phyloP scores from a whole-genome alignment of 1,140 invertebrate species.

The Periplaneta americana region DNA sequence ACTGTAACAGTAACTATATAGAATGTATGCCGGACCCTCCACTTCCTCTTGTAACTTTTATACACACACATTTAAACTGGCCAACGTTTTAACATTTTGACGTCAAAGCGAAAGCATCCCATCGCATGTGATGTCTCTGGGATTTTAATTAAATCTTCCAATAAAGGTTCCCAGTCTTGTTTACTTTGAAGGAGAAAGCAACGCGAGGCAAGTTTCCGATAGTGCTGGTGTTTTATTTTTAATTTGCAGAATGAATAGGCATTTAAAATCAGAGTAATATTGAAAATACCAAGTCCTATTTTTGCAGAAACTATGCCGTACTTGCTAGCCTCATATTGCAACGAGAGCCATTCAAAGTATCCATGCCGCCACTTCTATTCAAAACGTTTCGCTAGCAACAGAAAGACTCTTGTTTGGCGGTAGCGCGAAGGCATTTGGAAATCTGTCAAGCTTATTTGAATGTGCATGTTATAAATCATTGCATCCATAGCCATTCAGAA shows the following conservation, averaged over 20 bases:
- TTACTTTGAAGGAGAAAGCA: not conserved
- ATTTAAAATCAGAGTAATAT: not conserved
- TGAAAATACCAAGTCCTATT: not conserved
- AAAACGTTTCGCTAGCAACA: no score
- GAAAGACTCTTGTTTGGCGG: no score
- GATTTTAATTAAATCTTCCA: not conserved
- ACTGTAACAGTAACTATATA: no score
- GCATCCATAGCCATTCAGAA: no score
- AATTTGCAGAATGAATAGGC: not conserved
- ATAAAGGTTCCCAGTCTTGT: not conserved
- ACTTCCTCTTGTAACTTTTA: not conserved
- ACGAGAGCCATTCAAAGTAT: no score
- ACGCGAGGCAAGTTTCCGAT: not conserved
- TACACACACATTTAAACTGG: no score
- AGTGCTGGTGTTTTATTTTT: not conserved
- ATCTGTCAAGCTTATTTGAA: no score
- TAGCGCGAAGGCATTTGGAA: no score
- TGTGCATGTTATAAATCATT: no score
- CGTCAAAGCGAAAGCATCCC: not conserved
- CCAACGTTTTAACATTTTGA: not conserved
- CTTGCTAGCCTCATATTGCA: no score
- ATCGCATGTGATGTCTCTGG: not conserved
- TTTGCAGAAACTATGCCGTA: not conserved
- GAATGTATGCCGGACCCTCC: not conserved
- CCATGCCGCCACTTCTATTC: no score